A percentile compares a stretch with the other conserved stretches of the same genome.
phyloP scores from a whole-genome alignment of 92 coral and sea anemone species.

The Pocillopora meandrina region DNA sequence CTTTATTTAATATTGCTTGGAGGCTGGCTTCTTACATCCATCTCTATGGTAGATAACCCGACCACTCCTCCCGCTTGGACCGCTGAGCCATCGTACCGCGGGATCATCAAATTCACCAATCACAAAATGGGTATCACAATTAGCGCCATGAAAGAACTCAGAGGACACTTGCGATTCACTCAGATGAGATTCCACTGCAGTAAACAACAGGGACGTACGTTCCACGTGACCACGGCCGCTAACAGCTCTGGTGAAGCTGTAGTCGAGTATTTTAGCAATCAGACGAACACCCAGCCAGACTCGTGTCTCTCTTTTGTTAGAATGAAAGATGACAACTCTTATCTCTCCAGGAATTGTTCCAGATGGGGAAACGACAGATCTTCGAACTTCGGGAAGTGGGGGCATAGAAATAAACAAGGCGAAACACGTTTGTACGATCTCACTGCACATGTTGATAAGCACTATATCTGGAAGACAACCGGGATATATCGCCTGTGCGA shows the following conservation, averaged over 20 bases:
- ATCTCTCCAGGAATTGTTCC: conserved; percentile 9
- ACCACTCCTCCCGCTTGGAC: conserved; percentile 12
- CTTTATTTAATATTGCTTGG: neutral
- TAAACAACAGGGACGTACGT: no score
- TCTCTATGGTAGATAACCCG: conserved; percentile 12
- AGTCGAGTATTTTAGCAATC: no score
- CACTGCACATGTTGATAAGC: conserved; percentile 10
- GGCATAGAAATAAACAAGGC: neutral
- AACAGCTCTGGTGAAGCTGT: no score
- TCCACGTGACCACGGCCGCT: no score
- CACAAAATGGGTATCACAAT: conserved; percentile 19
- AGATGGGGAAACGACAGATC: conserved; percentile 24
- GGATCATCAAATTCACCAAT: conserved; percentile 25
- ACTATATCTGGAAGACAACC: conserved; percentile 31
- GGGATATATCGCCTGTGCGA: conserved; percentile 38
- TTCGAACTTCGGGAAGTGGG: conserved; percentile 21
- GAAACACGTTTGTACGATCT: conserved; percentile 45
- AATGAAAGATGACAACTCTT: conserved; percentile 29
- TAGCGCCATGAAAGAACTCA: no score
- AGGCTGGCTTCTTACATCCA: conserved; percentile 43
- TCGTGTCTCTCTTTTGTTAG: conserved; percentile 30
- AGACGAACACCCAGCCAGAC: conserved; percentile 1
- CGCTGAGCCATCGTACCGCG: conserved; percentile 26
- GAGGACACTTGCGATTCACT: no score
- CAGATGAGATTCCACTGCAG: no score